Evolutionary conservation across 2,113 vertebrate genomes (phyloP).

Genomic region (Eurystomus gularis): DNA sequence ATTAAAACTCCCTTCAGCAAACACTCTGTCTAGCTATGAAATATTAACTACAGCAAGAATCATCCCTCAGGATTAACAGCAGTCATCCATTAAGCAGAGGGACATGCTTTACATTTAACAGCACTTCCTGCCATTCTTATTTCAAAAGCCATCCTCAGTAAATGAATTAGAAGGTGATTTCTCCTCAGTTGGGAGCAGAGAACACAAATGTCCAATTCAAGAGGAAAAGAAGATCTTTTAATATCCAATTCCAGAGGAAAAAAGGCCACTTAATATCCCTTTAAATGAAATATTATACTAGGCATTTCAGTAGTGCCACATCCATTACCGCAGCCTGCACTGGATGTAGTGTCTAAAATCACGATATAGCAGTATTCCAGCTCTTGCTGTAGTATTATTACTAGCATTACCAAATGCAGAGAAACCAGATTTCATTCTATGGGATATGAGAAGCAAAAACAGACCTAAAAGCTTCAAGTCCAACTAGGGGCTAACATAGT

Average conservation of each 20-base stretch:
- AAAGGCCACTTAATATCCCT: not conserved
- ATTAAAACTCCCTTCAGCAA: not conserved
- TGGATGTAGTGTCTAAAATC: not conserved
- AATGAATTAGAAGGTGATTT: not conserved
- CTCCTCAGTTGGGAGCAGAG: not conserved
- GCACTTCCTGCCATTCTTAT: not conserved
- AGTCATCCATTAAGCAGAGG: not conserved
- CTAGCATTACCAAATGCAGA: not conserved
- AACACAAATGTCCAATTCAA: not conserved
- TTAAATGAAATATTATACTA: not conserved
- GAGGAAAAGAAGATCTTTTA: not conserved
- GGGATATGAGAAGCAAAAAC: not conserved
- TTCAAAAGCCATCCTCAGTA: not conserved
- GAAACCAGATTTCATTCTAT: not conserved
- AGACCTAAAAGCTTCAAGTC: not conserved
- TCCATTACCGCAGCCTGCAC: not conserved
- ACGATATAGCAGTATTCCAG: not conserved
- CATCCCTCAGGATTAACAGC: not conserved
- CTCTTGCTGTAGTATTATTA: not conserved
- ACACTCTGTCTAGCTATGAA: not conserved
- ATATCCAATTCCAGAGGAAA: not conserved
- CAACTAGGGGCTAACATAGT: not conserved
- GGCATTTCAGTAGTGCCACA: not conserved
- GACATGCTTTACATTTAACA: fast-evolving
- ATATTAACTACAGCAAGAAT: not conserved